Percentiles rank a stretch among this genome's conserved stretches.
Evolutionary conservation across 2,113 vertebrate genomes (phyloP).

Genomic region (Spea bombifrons): DNA sequence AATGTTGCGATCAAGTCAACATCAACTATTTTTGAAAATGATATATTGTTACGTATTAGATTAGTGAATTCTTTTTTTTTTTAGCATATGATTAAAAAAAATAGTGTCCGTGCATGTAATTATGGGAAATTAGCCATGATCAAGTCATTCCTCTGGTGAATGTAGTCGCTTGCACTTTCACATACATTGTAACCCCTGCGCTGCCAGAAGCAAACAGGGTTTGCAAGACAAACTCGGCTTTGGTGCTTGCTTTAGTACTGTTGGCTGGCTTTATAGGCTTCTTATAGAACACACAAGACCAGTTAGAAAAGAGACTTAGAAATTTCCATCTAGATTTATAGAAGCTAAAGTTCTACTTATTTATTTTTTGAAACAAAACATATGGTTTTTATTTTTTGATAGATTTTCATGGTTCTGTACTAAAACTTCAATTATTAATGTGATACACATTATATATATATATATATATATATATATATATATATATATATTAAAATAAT

Average conservation of each 20-base stretch:
- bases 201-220: not conserved
- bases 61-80: too few relatives aligned
- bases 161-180: not conserved
- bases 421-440: not conserved
- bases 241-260: not conserved
- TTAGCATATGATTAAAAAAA: too few relatives aligned
- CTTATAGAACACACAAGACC: not conserved
- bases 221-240: not conserved
- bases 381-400: not conserved
- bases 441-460: not conserved
- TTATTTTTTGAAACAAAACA: too few relatives aligned
- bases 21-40: too few relatives aligned
- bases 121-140: not conserved
- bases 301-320: not conserved
- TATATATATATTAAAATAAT: conserved; percentile 20
- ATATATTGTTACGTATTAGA: too few relatives aligned
- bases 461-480: not conserved
- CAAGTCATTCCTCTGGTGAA: not conserved
- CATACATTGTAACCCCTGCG: not conserved
- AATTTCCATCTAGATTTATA: too few relatives aligned
- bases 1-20: too few relatives aligned
- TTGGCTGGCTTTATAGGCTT: not conserved
- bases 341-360: too few relatives aligned
- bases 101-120: not conserved
- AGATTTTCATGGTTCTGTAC: not conserved